Evolutionary conservation across 2,888 invertebrate species (phyloP).

Genomic region (Erebia aethiops): DNA sequence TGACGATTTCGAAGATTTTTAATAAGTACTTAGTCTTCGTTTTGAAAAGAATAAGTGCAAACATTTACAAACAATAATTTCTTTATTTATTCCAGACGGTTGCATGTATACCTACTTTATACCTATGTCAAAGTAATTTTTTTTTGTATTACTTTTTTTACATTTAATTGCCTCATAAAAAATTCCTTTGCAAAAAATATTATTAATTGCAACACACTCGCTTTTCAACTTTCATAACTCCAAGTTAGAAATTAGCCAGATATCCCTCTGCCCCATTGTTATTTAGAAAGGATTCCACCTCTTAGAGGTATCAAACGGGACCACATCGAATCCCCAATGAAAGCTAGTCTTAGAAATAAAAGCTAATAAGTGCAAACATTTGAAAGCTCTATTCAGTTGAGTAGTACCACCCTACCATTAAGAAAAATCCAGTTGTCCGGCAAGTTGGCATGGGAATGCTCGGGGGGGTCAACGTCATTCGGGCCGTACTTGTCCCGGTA

Average conservation of each 20-base stretch:
- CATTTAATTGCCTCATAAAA: no score
- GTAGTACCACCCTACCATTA: slow-evolving; percentile 73
- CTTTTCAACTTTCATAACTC: not conserved
- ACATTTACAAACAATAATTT: no score
- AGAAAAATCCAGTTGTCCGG: slow-evolving; percentile 75
- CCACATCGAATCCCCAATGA: slow-evolving; percentile 56
- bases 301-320: slow-evolving; percentile 14
- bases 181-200: no score
- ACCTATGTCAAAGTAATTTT: no score
- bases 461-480: slow-evolving; percentile 81
- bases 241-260: slow-evolving; percentile 10
- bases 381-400: slow-evolving; percentile 73
- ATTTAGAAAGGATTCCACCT: slow-evolving; percentile 3
- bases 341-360: slow-evolving; percentile 75
- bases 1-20: no score
- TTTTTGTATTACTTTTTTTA: no score
- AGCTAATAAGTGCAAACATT: slow-evolving; percentile 76
- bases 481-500: slow-evolving; percentile 72
- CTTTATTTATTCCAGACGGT: no score
- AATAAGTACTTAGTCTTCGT: no score
- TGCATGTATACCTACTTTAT: no score
- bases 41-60: no score
- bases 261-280: not conserved
- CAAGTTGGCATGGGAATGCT: slow-evolving; percentile 76
- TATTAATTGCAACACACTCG: no score